A percentile compares a stretch with the other conserved stretches of the same genome.
Evolutionary conservation across 2,888 invertebrate species (phyloP).

Genomic region (Eilema sororculum): DNA sequence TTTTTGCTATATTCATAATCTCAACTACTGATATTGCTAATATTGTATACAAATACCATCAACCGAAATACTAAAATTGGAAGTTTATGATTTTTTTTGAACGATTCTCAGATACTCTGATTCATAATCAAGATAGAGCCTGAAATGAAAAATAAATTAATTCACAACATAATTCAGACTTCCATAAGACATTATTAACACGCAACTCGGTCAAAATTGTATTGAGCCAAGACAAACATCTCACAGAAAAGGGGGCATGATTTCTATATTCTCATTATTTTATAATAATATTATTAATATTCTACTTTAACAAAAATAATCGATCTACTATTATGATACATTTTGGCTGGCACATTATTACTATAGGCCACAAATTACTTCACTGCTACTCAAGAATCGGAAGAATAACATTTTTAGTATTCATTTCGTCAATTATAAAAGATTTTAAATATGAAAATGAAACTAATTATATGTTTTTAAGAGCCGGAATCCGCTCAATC

Average conservation of each 20-base stretch:
- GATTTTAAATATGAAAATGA: not conserved
- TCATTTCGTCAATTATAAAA: not conserved
- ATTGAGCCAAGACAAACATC: slow-evolving; percentile 5
- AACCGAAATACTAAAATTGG: slow-evolving; percentile 4
- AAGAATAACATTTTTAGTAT: slow-evolving; percentile 3
- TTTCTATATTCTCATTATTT: not conserved
- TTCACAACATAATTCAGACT: slow-evolving; percentile 27
- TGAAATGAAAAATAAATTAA: slow-evolving; percentile 34
- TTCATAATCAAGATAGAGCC: slow-evolving; percentile 20
- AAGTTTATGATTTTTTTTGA: slow-evolving; percentile 9
- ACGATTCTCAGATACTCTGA: slow-evolving; percentile 14
- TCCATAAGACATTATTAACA: slow-evolving; percentile 46
- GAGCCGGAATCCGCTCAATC: not conserved
- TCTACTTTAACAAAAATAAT: slow-evolving; percentile 22
- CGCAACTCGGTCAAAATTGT: slow-evolving; percentile 44
- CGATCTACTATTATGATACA: slow-evolving; percentile 17
- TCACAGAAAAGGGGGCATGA: slow-evolving; percentile 24
- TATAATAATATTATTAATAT: slow-evolving; percentile 14
- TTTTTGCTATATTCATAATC: slow-evolving; percentile 30
- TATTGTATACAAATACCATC: slow-evolving; percentile 9
- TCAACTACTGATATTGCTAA: slow-evolving; percentile 25
- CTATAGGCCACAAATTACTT: slow-evolving; percentile 25
- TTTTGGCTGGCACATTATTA: slow-evolving; percentile 25
- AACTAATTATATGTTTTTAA: not conserved
- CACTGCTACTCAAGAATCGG: not conserved